These are phyloP conservation scores for Netelia melanura DNA, from an alignment of 2,888 invertebrate genomes.

Conservation along the genomic window DNA sequence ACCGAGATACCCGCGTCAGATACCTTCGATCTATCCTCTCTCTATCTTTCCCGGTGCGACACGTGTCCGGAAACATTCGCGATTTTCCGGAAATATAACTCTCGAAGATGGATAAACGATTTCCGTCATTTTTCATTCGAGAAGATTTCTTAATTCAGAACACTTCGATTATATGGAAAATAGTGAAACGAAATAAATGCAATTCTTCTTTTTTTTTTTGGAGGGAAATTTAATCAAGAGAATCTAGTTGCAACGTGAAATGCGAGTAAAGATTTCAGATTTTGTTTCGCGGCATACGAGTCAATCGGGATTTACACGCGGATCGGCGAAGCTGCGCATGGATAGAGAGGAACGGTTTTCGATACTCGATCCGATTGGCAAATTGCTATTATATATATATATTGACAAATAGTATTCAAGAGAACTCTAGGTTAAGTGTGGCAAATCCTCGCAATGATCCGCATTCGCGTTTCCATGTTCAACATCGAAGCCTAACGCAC, in stretches of 20 bases:
- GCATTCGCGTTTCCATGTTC: conserved; percentile 21
- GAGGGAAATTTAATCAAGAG: too few species aligned
- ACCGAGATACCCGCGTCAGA: conserved; percentile 2
- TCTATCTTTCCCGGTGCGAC: background rate
- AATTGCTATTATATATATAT: background rate
- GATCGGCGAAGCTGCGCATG: background rate
- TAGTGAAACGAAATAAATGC: background rate
- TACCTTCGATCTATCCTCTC: conserved; percentile 42
- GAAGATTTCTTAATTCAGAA: background rate
- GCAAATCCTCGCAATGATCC: background rate
- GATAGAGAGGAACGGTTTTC: background rate
- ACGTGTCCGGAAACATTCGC: conserved; percentile 10
- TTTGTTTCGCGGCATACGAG: background rate
- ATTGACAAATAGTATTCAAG: background rate
- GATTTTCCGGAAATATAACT: conserved; percentile 26
- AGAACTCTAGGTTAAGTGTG: conserved; percentile 13
- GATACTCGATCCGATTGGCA: conserved; percentile 1
- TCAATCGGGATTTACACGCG: conserved; percentile 4
- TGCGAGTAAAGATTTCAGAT: background rate
- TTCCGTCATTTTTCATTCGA: background rate
- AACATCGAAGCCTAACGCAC: conserved; percentile 8
- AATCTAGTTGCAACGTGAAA: too few species aligned
- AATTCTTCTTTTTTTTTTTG: background rate
- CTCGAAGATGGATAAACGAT: conserved; percentile 15
- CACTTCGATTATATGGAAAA: too few species aligned